Conservation (phyloP, 2,888 invertebrate species). For the Morpho deidamia region DNA sequence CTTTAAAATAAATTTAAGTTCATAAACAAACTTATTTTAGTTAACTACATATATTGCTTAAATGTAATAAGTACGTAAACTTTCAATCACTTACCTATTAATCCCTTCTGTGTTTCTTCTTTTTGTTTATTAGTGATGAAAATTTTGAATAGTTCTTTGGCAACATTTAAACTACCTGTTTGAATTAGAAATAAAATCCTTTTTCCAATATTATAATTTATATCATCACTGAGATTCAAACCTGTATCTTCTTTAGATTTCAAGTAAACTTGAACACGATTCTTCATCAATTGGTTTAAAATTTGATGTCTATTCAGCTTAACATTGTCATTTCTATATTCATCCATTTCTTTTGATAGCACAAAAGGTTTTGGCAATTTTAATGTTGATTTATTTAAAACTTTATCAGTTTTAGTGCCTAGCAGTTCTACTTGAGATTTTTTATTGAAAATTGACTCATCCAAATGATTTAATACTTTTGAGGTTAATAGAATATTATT, state of each 20-base stretch:
- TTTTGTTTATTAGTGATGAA: slow-evolving; percentile 37
- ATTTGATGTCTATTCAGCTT: slow-evolving; percentile 50
- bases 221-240: slow-evolving; percentile 32
- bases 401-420: not conserved
- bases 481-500: slow-evolving; percentile 39
- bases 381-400: not conserved
- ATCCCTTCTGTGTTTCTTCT: not conserved
- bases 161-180: slow-evolving; percentile 45
- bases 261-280: slow-evolving; percentile 46
- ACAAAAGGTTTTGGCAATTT: slow-evolving; percentile 12
- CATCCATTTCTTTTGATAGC: slow-evolving; percentile 2
- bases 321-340: slow-evolving; percentile 23
- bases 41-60: no score
- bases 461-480: slow-evolving; percentile 36
- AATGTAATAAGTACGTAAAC: no score
- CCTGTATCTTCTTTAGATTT: slow-evolving; percentile 40
- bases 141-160: slow-evolving; percentile 52
- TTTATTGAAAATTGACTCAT: slow-evolving; percentile 19
- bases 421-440: slow-evolving; percentile 2
- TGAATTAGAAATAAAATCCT: slow-evolving; percentile 46
- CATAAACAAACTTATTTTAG: not conserved
- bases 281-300: slow-evolving; percentile 55
- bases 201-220: slow-evolving; percentile 51
- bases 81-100: slow-evolving; percentile 14
- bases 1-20: not conserved